Base-by-base conservation (phyloP, 2,113 vertebrate genomes). In the Crotophaga sulcirostris region DNA sequence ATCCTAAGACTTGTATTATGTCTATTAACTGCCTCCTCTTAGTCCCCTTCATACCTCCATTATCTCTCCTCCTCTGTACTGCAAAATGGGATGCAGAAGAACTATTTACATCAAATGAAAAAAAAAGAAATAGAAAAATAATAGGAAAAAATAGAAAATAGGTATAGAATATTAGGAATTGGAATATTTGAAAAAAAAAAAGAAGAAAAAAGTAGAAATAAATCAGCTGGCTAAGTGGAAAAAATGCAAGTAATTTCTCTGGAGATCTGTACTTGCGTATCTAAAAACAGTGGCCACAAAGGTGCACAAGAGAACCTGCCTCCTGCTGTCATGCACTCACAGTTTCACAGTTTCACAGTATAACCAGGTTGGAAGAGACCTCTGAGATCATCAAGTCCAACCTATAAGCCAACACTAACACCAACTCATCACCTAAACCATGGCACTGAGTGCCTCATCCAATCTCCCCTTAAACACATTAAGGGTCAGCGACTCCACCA, bases 271-370 rank as follows among this genome's bases (percentile, higher is more conserved):
- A 52, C 78, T 7, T 84, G 34, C 8, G 0, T 51, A 36, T 63
- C 17, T 70, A 38, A 54, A 81, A 70, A 2, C 29, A 24, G 7
- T 47, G 44, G 21, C 47, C 42, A 63, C 2, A 1, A 64, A 83
- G n/a, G 13, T 44, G 4, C 6, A 1, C n/a, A 76, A 42, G 26
- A 68, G 31, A 58, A 79, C 17, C 33, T 54, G 8, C 31, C 47
- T 90, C 20, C 28, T 0, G 0, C 28, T 51, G 23, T 51, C 31
- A 55, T 20, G 23, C 7, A 23, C 10, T 49, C n/a, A n/a, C n/a
- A n/a, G n/a, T n/a, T n/a, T n/a, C n/a, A n/a, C n/a, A n/a, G n/a
- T n/a, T n/a, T n/a, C n/a, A n/a, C n/a, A n/a, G n/a, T n/a, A n/a
- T n/a, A n/a, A n/a, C n/a, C n/a, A n/a, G n/a, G n/a, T n/a, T n/a